Percentiles rank a stretch among this genome's conserved stretches.
These are phyloP conservation scores for Drosophila nannoptera DNA, from an alignment of 1,140 invertebrate species.

Conservation along the genomic window DNA sequence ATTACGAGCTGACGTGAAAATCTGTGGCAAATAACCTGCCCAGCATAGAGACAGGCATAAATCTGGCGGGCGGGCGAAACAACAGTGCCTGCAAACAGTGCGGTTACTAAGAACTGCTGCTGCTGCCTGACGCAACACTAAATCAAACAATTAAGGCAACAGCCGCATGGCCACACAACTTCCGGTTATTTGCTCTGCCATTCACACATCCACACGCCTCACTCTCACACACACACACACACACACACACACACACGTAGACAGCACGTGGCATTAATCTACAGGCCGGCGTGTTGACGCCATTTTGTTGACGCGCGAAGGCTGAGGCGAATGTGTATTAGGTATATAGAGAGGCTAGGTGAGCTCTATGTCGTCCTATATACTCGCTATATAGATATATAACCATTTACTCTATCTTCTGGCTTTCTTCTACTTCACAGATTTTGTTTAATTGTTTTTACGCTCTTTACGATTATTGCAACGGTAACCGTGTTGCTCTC, in stretches of 20 bases:
- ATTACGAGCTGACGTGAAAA: background rate
- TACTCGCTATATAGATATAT: background rate
- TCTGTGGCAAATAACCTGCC: background rate
- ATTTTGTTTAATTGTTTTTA: conserved; percentile 98
- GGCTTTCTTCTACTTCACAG: conserved; percentile 80
- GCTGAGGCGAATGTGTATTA: no score
- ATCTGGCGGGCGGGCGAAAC: conserved; percentile 7
- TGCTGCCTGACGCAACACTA: conserved; percentile 24
- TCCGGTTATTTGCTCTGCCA: conserved; percentile 52
- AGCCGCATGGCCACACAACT: conserved; percentile 52
- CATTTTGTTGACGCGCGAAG: conserved; percentile 44
- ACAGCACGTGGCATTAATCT: conserved; percentile 51
- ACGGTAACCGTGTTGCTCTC: conserved; percentile 95
- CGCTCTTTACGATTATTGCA: conserved; percentile 96
- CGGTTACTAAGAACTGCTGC: conserved; percentile 23
- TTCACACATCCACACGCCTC: no score
- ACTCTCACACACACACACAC: conserved; percentile 20
- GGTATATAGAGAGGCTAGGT: background rate
- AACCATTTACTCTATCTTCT: conserved; percentile 2
- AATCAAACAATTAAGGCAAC: conserved; percentile 68
- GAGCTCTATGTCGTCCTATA: background rate
- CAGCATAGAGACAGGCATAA: conserved; percentile 4
- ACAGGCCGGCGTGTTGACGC: conserved; percentile 46
- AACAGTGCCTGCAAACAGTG: conserved; percentile 23
- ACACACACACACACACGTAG: background rate